Conservation (phyloP, 2,888 invertebrate genomes). For the Harpalus rufipes region DNA sequence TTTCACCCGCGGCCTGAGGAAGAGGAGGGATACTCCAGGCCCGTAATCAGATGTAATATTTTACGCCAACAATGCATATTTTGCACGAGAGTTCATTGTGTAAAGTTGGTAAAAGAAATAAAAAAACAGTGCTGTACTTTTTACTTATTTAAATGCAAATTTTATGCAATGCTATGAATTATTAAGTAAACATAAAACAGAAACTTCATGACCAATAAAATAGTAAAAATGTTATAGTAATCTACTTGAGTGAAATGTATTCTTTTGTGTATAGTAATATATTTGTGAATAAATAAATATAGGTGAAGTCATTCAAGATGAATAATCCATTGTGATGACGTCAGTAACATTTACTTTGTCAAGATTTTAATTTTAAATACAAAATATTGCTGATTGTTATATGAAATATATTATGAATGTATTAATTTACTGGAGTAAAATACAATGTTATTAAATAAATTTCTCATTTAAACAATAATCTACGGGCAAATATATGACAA, state of each 20-base stretch:
- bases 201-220: not conserved
- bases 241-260: not conserved
- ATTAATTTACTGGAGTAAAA: no score
- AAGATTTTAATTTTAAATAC: no score
- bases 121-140: not conserved
- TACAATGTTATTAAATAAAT: no score
- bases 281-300: not conserved
- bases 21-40: conserved; percentile 17
- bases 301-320: no score
- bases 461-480: no score
- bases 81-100: conserved; percentile 6
- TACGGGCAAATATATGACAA: no score
- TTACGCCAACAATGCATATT: conserved; percentile 21
- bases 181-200: conserved; percentile 3
- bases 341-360: no score
- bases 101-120: conserved; percentile 1
- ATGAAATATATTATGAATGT: no score
- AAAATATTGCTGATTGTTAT: no score
- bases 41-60: conserved; percentile 33
- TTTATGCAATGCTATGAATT: not conserved
- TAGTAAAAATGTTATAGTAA: not conserved
- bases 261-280: not conserved
- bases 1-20: conserved; percentile 20
- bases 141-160: conserved; percentile 1
- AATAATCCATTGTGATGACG: no score